These are phyloP conservation scores for Burhinus oedicnemus DNA, from an alignment of 2,113 vertebrate species.

Conservation along the genomic window DNA sequence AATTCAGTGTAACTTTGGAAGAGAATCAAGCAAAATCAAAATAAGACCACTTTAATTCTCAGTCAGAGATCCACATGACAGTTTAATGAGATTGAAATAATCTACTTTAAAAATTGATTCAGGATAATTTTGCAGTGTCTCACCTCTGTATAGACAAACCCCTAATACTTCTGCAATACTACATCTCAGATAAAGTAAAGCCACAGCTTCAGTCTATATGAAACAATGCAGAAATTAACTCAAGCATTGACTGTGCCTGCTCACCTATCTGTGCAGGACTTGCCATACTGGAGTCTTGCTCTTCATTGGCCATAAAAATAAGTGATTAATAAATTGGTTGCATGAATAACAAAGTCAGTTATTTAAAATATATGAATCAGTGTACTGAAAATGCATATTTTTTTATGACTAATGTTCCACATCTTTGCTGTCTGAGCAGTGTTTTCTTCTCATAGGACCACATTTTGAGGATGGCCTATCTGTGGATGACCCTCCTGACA, in stretches of 20 bases:
- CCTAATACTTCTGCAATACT: fast-evolving
- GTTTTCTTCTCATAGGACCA: neutral
- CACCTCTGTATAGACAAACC: neutral
- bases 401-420: fast-evolving
- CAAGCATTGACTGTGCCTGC: neutral
- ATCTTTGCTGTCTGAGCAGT: neutral
- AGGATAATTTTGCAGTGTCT: neutral
- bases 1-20: neutral
- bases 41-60: neutral
- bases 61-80: neutral
- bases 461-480: neutral
- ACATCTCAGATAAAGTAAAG: neutral
- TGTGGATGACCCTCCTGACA: neutral
- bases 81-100: constrained; percentile 22
- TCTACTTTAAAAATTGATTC: constrained; percentile 13
- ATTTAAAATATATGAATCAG: neutral
- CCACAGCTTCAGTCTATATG: neutral
- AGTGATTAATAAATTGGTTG: neutral
- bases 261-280: neutral
- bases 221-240: neutral
- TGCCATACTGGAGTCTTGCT: no score
- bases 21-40: neutral
- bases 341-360: neutral
- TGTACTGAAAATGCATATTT: neutral
- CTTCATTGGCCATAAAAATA: neutral